Conservation (phyloP, 2,888 invertebrate species). For the Keiferia lycopersicella region DNA sequence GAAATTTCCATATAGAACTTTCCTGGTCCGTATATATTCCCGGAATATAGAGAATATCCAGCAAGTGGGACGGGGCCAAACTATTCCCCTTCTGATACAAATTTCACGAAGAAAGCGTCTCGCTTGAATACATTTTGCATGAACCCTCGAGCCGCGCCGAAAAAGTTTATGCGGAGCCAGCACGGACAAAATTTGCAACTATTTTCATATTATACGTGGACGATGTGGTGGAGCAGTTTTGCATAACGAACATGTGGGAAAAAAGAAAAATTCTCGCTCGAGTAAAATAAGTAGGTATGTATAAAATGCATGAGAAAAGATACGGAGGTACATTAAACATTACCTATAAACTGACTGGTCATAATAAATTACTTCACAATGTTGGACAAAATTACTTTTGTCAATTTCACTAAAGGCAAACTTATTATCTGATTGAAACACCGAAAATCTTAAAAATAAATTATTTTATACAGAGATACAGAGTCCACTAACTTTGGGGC, state of each 20-base stretch:
- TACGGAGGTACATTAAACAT: no score
- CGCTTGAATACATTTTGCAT: conserved; percentile 72
- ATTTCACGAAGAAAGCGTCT: conserved; percentile 50
- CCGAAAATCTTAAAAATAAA: no score
- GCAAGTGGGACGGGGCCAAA: conserved; percentile 40
- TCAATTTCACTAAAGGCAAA: no score
- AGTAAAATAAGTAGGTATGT: no score
- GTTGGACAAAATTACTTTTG: no score
- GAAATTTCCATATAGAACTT: conserved; percentile 21
- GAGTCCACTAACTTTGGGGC: not conserved
- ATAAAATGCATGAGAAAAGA: no score
- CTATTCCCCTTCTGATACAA: conserved; percentile 54
- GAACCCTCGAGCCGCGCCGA: conserved; percentile 44
- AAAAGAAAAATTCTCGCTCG: not conserved
- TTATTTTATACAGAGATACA: not conserved
- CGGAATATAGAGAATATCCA: conserved; percentile 29
- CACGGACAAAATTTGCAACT: conserved; percentile 50
- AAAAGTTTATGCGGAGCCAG: conserved; percentile 23
- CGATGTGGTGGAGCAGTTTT: not conserved
- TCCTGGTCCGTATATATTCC: conserved; percentile 16
- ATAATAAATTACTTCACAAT: no score
- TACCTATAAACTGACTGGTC: no score
- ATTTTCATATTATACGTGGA: conserved; percentile 44
- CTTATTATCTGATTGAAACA: no score
- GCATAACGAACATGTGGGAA: not conserved